phyloP scores from a whole-genome alignment of 2,797 vertebrate genomes.

The Protosalanx chinensis region DNA sequence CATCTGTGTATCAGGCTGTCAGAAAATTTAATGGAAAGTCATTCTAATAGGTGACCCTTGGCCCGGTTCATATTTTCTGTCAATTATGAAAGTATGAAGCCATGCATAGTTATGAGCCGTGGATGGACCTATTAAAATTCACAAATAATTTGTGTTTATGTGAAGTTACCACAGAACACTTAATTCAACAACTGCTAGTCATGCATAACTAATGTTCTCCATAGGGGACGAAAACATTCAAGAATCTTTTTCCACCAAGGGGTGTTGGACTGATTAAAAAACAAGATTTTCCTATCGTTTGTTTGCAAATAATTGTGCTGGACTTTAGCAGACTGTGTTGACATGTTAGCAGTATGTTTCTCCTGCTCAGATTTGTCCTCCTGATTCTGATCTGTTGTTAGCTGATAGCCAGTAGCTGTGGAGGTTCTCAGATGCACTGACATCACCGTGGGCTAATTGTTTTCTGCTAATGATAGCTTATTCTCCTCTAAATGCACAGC shows the following conservation, averaged over 20 bases:
- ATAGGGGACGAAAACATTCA: slow-evolving; percentile 23
- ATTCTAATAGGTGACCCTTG: slow-evolving; percentile 98
- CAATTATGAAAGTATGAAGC: slow-evolving; percentile 98
- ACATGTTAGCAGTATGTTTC: not conserved
- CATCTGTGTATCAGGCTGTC: slow-evolving; percentile 91
- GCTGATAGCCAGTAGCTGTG: slow-evolving; percentile 53
- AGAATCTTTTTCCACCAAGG: not conserved
- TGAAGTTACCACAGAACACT: slow-evolving; percentile 66
- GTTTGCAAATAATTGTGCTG: not conserved
- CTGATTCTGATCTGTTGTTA: slow-evolving; percentile 50
- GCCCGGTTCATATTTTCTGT: slow-evolving; percentile 99
- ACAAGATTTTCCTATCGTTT: not conserved
- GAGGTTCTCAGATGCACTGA: slow-evolving; percentile 48
- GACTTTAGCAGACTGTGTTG: not conserved
- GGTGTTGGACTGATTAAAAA: not conserved
- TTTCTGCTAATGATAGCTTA: slow-evolving; percentile 78
- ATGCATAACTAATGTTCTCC: slow-evolving; percentile 71
- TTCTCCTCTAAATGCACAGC: slow-evolving; percentile 72
- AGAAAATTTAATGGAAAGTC: slow-evolving; percentile 99
- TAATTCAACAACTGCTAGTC: slow-evolving; percentile 67
- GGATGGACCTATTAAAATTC: slow-evolving; percentile 93
- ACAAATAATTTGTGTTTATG: slow-evolving; percentile 96
- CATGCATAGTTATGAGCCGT: slow-evolving; percentile 99
- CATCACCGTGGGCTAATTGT: slow-evolving; percentile 71
- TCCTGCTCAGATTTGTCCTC: slow-evolving; percentile 13